phyloP scores from a whole-genome alignment of 2,797 vertebrate species.

The Acrocephalus scirpaceus region DNA sequence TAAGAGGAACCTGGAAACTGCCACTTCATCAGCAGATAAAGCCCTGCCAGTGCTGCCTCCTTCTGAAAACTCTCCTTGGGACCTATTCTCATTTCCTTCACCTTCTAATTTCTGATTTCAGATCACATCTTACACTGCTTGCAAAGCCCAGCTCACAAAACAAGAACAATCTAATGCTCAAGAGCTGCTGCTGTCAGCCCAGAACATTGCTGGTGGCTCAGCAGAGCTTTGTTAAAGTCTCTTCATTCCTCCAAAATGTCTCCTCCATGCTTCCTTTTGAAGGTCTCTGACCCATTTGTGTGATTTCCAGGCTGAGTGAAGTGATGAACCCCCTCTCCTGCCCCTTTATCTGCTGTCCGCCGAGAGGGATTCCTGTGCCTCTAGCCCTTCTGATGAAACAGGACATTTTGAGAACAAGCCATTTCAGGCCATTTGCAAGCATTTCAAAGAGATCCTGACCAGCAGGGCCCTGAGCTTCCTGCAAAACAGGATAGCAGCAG shows the following conservation, averaged over 20 bases:
- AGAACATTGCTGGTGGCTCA: neutral
- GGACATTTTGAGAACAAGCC: neutral
- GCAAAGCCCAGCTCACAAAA: neutral
- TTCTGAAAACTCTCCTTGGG: neutral
- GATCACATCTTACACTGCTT: neutral
- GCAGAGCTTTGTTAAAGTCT: neutral
- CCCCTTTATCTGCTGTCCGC: neutral
- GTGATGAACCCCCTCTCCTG: neutral
- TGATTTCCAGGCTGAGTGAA: neutral
- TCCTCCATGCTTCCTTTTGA: neutral
- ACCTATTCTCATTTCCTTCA: neutral
- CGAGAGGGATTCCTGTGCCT: fast-evolving
- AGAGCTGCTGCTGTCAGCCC: neutral
- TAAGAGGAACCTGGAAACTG: neutral
- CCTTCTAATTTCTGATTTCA: neutral
- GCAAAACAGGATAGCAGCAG: neutral
- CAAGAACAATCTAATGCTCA: neutral
- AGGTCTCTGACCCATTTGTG: neutral
- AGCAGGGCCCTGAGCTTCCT: neutral
- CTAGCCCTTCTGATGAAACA: fast-evolving
- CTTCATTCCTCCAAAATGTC: neutral
- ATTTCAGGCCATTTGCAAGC: neutral
- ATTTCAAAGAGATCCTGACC: neutral
- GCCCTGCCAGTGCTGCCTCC: neutral
- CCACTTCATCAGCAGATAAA: neutral